These are phyloP conservation scores for Rousettus leschenaultii DNA, from an alignment of 2,113 vertebrate genomes.

Conservation along the genomic window DNA sequence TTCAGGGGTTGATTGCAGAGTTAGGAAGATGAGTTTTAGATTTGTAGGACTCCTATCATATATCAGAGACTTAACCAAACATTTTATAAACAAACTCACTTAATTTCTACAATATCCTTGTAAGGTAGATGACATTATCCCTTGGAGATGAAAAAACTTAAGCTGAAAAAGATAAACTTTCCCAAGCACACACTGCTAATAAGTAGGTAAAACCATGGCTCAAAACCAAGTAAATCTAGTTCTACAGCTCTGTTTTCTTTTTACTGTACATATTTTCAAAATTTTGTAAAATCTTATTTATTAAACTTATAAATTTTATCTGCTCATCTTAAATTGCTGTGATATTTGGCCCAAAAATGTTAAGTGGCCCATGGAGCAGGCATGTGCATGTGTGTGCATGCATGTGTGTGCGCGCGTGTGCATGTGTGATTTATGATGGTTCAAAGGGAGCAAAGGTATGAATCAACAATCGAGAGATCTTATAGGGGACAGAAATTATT, in stretches of 20 bases:
- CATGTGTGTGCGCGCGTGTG: neutral
- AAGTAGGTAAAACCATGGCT: neutral
- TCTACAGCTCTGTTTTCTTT: neutral
- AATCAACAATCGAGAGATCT: neutral
- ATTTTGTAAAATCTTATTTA: neutral
- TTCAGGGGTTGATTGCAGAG: neutral
- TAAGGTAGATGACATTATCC: neutral
- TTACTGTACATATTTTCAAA: neutral
- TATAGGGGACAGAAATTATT: neutral
- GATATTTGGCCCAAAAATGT: neutral
- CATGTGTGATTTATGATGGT: neutral
- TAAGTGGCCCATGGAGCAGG: neutral
- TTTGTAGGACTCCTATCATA: neutral
- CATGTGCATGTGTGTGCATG: neutral
- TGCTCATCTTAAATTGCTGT: neutral
- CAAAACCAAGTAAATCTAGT: neutral
- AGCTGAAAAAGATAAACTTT: neutral
- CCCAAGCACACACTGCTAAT: neutral
- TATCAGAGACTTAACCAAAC: neutral
- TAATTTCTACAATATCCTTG: neutral
- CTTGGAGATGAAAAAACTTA: constrained; percentile 10
- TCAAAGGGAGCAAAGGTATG: neutral
- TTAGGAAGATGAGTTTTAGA: neutral
- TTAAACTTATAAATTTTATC: constrained; percentile 15
- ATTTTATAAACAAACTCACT: neutral